Conservation (phyloP, 1,140 invertebrate genomes). For the Lucilia cuprina region DNA sequence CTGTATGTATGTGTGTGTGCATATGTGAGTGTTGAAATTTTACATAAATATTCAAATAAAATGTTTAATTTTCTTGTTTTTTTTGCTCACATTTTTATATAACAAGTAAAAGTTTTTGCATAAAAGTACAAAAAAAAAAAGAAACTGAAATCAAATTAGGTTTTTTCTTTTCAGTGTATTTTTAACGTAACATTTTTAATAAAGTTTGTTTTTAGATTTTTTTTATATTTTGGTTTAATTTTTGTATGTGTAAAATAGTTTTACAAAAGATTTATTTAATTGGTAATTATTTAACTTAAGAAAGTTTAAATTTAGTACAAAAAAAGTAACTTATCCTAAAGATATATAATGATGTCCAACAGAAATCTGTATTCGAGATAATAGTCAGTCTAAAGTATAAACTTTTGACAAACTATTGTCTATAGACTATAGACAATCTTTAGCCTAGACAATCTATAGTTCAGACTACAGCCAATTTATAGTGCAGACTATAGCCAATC, state of each 20-base stretch:
- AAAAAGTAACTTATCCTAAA: too few species aligned
- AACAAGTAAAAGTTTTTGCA: constrained; percentile 7
- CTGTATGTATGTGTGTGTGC: not conserved
- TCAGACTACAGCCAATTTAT: too few species aligned
- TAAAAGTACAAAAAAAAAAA: not conserved
- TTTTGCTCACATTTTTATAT: not conserved
- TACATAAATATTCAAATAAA: not conserved
- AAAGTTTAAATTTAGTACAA: not conserved
- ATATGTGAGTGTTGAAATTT: not conserved
- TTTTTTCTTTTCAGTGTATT: too few species aligned
- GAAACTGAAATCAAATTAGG: not conserved
- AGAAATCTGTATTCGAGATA: too few species aligned
- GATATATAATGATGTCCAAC: too few species aligned
- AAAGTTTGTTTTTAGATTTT: not conserved
- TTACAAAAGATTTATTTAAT: not conserved
- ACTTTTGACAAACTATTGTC: too few species aligned
- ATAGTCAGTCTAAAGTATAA: too few species aligned
- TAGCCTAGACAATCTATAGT: too few species aligned
- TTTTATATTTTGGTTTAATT: not conserved
- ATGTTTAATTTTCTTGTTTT: not conserved
- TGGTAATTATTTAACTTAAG: not conserved
- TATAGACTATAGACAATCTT: too few species aligned
- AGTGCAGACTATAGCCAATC: too few species aligned
- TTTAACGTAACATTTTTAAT: too few species aligned
- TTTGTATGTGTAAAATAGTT: too few species aligned